Evolutionary conservation across 2,113 vertebrate species (phyloP).

Genomic region (Melozone crissalis): DNA sequence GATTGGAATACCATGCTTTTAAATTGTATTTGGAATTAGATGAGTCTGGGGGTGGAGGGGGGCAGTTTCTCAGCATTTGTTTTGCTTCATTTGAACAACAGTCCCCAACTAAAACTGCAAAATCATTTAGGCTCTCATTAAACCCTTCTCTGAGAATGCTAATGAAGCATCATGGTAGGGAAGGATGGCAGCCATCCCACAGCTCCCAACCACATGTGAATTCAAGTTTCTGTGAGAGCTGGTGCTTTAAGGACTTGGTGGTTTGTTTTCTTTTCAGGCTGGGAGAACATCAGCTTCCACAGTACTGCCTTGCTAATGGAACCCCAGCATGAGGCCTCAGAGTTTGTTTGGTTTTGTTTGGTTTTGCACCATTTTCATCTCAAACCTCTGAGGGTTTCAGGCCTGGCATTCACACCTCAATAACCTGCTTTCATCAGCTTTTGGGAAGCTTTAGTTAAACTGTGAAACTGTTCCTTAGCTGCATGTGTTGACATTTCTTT

Average conservation of each 20-base stretch:
- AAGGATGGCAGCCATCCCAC: neutral
- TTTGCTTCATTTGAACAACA: constrained; percentile 3
- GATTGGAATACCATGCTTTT: neutral
- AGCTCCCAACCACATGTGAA: neutral
- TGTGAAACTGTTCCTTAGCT: neutral
- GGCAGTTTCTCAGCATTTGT: neutral
- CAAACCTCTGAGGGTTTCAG: neutral
- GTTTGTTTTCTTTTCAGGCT: neutral
- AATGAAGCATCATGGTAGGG: neutral
- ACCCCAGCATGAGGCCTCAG: neutral
- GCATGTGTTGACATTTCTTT: neutral
- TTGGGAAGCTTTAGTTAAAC: neutral
- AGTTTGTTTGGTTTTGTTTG: neutral
- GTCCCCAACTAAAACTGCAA: neutral
- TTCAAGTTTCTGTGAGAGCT: neutral
- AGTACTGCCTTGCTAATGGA: neutral
- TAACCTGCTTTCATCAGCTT: neutral
- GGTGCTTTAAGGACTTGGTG: neutral
- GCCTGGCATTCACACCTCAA: neutral
- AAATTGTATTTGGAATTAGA: constrained; percentile 10
- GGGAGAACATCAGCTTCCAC: neutral
- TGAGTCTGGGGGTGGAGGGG: neutral
- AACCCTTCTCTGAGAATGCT: neutral
- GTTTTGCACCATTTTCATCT: neutral
- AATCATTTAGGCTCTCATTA: neutral